Evolutionary conservation across 2,797 vertebrate species (phyloP).

Genomic region (Loriculus beryllinus): DNA sequence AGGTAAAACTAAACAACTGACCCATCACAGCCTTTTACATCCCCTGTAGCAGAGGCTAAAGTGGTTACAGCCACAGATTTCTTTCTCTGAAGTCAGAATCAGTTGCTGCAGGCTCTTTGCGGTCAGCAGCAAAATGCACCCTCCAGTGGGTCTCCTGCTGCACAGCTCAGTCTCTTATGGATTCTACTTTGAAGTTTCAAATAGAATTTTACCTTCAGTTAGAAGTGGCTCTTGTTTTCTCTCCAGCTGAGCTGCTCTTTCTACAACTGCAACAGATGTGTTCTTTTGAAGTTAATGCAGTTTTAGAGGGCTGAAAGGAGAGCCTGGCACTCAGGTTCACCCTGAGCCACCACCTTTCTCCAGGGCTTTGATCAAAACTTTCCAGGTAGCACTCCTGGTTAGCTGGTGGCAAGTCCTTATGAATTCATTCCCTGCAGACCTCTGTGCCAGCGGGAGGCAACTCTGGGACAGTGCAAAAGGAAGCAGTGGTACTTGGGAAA

Average conservation of each 20-base stretch:
- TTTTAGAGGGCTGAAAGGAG: neutral
- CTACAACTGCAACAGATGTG: neutral
- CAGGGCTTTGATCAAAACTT: neutral
- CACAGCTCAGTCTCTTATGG: neutral
- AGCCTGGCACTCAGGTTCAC: neutral
- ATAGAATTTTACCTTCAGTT: neutral
- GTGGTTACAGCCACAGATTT: neutral
- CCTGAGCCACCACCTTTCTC: neutral
- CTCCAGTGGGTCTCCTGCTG: neutral
- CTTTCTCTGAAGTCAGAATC: neutral
- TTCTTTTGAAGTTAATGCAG: neutral
- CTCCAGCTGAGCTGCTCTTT: neutral
- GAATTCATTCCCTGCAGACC: neutral
- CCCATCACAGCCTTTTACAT: neutral
- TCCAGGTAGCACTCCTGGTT: neutral
- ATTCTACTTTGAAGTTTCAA: neutral
- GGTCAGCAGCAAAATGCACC: neutral
- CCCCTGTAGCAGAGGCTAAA: neutral
- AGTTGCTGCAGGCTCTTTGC: neutral
- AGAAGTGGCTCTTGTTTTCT: neutral
- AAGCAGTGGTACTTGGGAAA: neutral
- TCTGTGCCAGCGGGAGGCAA: neutral
- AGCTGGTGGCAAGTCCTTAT: neutral
- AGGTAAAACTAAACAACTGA: neutral
- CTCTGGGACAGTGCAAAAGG: neutral